phyloP scores from a whole-genome alignment of 2,888 invertebrate genomes.

The Pomacea canaliculata region DNA sequence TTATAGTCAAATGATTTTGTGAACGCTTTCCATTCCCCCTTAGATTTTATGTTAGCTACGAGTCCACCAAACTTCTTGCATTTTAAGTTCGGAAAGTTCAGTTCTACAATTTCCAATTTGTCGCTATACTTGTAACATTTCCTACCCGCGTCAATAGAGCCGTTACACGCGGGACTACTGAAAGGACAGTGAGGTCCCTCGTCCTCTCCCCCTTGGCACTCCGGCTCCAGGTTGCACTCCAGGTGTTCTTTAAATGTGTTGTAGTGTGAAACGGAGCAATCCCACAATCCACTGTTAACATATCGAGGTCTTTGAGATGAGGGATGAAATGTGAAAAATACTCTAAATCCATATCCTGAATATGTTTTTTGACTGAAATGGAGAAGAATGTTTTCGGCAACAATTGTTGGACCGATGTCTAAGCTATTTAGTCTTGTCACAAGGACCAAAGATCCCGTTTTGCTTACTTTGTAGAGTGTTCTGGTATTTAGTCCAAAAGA shows the following conservation, averaged over 20 bases:
- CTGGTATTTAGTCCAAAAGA: too few relatives aligned
- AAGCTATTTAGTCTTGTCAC: too few relatives aligned
- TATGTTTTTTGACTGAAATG: too few relatives aligned
- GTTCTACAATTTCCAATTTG: not conserved
- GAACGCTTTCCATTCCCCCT: slow-evolving; percentile 1
- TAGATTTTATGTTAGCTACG: slow-evolving; percentile 12
- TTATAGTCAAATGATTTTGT: not conserved
- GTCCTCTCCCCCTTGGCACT: not conserved
- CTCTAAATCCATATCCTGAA: not conserved
- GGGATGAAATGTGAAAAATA: slow-evolving; percentile 3
- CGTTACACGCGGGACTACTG: slow-evolving; percentile 13
- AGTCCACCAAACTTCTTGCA: not conserved
- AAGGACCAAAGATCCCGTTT: too few relatives aligned
- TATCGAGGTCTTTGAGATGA: not conserved
- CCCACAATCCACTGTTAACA: not conserved
- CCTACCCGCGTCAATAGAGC: not conserved
- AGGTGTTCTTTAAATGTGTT: not conserved
- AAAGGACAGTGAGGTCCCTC: not conserved
- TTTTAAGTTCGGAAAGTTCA: too few relatives aligned
- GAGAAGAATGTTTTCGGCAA: too few relatives aligned
- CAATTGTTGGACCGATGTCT: too few relatives aligned
- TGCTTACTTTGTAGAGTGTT: too few relatives aligned
- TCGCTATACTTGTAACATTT: too few relatives aligned
- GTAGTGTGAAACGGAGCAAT: slow-evolving; percentile 1
- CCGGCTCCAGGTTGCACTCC: not conserved